Evolutionary conservation across 2,113 vertebrate species (phyloP).

Genomic region (Oryzias javanicus): DNA sequence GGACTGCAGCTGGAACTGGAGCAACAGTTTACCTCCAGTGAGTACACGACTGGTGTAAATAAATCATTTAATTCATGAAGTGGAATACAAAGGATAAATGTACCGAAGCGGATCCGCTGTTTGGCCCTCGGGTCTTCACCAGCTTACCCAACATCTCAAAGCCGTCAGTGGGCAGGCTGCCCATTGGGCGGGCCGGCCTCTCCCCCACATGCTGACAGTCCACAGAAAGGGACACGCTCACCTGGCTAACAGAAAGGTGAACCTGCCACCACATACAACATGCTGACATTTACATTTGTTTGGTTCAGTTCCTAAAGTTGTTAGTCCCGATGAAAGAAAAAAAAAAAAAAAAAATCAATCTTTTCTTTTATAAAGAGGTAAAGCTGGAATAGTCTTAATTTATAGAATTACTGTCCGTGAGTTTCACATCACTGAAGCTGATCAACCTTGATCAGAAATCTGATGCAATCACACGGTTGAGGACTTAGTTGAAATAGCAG

Average conservation of each 20-base stretch:
- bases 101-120: conserved; percentile 86
- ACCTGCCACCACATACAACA: conserved; percentile 71
- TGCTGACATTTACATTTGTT: too few species aligned
- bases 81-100: neutral
- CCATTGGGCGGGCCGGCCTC: conserved; percentile 73
- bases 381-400: too few species aligned
- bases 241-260: conserved; percentile 84
- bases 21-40: too few species aligned
- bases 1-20: conserved; percentile 90
- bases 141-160: conserved; percentile 90
- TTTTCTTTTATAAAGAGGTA: too few species aligned
- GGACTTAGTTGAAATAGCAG: too few species aligned
- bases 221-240: conserved; percentile 83
- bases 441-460: too few species aligned
- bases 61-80: neutral
- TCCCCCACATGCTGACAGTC: conserved; percentile 88
- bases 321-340: too few species aligned
- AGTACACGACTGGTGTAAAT: neutral
- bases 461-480: too few species aligned
- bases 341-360: too few species aligned
- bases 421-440: too few species aligned
- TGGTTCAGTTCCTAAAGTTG: too few species aligned
- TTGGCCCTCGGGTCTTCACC: conserved; percentile 81
- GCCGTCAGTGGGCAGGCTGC: conserved; percentile 78
- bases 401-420: too few species aligned